A percentile compares a stretch with the other conserved stretches of the same genome.
Evolutionary conservation across 2,797 vertebrate genomes (phyloP).

Genomic region (Columba guinea): DNA sequence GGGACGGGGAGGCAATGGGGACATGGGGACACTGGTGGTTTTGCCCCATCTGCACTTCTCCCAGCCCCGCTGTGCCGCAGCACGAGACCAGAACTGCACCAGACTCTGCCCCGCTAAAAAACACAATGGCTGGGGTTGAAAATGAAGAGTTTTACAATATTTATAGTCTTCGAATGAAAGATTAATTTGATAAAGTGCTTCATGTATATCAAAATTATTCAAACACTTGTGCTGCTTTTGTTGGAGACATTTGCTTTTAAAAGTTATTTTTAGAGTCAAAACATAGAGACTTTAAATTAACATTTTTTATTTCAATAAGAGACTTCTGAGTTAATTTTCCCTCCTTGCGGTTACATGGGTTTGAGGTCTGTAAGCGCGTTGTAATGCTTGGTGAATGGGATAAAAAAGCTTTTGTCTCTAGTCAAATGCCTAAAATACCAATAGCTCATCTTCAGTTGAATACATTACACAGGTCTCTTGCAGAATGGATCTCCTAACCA

Average conservation of each 20-base stretch:
- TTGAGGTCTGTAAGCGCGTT: neutral
- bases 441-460: neutral
- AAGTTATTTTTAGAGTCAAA: neutral
- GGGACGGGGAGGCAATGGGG: neutral
- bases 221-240: neutral
- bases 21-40: no score
- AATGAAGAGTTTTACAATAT: fast-evolving
- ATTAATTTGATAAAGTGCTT: neutral
- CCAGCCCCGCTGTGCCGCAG: no score
- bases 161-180: neutral
- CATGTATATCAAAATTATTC: neutral
- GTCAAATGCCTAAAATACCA: neutral
- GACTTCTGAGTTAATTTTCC: neutral
- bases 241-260: neutral
- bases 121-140: no score
- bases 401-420: neutral
- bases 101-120: fast-evolving
- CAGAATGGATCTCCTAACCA: slow-evolving; percentile 44
- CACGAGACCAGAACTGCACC: neutral
- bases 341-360: neutral
- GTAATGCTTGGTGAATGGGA: neutral
- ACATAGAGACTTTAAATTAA: neutral
- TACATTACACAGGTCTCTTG: neutral
- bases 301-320: neutral
- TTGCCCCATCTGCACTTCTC: no score